phyloP scores from a whole-genome alignment of 2,113 vertebrate species.

The Clarias gariepinus region DNA sequence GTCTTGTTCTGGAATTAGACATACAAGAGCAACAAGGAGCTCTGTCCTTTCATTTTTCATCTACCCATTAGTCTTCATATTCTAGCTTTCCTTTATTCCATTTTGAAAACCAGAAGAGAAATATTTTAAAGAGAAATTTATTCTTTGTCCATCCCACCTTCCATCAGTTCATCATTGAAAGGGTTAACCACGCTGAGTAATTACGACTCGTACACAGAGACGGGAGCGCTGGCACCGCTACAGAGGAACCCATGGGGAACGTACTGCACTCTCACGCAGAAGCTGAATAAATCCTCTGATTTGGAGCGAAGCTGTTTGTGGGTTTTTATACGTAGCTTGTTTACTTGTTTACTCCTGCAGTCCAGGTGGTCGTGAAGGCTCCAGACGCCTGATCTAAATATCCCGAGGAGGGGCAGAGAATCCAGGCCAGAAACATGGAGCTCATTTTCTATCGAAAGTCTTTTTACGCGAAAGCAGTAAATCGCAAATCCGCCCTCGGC shows the following conservation, averaged over 20 bases:
- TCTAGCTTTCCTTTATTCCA: neutral
- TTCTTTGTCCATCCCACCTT: neutral
- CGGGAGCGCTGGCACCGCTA: slow-evolving; percentile 65
- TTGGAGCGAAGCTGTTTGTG: neutral
- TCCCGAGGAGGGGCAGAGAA: neutral
- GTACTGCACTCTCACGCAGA: slow-evolving; percentile 53
- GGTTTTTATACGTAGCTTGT: slow-evolving; percentile 5
- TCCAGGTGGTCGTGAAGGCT: slow-evolving; percentile 37
- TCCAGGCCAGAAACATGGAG: neutral
- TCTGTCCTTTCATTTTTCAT: neutral
- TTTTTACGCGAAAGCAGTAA: neutral
- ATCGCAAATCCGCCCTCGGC: neutral
- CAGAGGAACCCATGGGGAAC: slow-evolving; percentile 56
- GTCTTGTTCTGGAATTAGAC: neutral
- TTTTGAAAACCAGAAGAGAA: neutral
- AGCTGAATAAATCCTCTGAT: slow-evolving; percentile 56
- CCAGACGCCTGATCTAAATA: neutral
- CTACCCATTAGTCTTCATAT: neutral
- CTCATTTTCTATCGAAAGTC: neutral
- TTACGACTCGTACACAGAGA: slow-evolving; percentile 69
- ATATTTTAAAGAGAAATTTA: no score
- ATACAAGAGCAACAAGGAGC: neutral
- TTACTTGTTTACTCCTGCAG: slow-evolving; percentile 32
- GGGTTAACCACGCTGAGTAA: slow-evolving; percentile 68
- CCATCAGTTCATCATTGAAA: neutral